These are phyloP conservation scores for Pandemis heparana DNA, from an alignment of 2,888 invertebrate species.

Conservation along the genomic window DNA sequence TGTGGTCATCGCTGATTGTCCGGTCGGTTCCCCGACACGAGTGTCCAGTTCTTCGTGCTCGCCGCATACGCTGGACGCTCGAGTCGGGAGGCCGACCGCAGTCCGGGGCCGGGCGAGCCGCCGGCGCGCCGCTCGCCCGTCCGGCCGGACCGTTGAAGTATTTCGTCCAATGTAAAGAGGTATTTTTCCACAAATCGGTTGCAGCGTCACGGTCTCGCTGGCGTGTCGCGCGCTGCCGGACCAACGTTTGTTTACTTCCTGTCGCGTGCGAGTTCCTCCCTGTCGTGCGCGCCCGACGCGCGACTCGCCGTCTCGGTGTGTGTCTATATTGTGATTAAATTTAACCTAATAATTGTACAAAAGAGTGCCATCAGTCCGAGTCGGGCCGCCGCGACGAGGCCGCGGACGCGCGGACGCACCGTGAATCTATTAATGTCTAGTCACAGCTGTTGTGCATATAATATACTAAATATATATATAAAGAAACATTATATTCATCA, in stretches of 20 bases:
- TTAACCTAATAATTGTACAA: slow-evolving; percentile 33
- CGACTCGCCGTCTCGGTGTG: slow-evolving; percentile 8
- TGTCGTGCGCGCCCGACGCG: slow-evolving; percentile 1
- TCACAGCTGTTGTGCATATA: slow-evolving; percentile 74
- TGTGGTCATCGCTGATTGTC: not conserved
- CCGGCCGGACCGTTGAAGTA: slow-evolving; percentile 5
- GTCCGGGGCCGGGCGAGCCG: too few relatives aligned
- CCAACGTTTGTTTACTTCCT: slow-evolving; percentile 16
- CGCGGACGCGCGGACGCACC: slow-evolving; percentile 51
- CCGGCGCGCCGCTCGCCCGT: not conserved
- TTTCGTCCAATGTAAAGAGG: slow-evolving; percentile 36
- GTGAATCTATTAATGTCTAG: slow-evolving; percentile 72
- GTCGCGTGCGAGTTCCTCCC: not conserved
- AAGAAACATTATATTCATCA: slow-evolving; percentile 42
- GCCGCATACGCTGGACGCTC: too few relatives aligned
- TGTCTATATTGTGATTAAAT: slow-evolving; percentile 30
- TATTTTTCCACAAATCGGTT: slow-evolving; percentile 27
- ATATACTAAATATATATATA: slow-evolving; percentile 47
- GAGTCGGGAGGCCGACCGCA: too few relatives aligned
- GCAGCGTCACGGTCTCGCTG: not conserved
- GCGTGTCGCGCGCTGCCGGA: slow-evolving; percentile 15
- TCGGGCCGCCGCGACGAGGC: not conserved
- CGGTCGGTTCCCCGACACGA: not conserved
- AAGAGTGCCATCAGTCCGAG: slow-evolving; percentile 33
- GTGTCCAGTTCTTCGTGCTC: too few relatives aligned